These are phyloP conservation scores for Oreochromis mossambicus DNA, from an alignment of 2,797 vertebrate genomes.

Conservation along the genomic window DNA sequence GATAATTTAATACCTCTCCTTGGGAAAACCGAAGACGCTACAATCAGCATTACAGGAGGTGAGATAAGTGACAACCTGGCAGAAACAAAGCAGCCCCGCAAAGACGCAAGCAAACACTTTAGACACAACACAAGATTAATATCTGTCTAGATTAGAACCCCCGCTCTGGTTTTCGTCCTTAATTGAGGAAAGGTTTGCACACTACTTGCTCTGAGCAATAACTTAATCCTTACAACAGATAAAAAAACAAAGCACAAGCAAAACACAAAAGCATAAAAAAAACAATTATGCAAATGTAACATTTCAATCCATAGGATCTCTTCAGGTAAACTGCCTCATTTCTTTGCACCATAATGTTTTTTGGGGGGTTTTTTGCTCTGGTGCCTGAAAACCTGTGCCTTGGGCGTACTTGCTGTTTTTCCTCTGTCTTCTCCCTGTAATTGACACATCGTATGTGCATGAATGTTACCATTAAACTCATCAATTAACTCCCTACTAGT, in stretches of 20 bases:
- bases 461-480: conserved; percentile 60
- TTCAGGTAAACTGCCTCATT: background rate
- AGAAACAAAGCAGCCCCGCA: conserved; percentile 24
- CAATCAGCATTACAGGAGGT: conserved; percentile 36
- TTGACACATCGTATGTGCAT: conserved; percentile 50
- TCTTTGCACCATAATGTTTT: background rate
- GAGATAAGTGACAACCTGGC: conserved; percentile 30
- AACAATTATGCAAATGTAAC: background rate
- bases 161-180: conserved; percentile 8
- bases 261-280: background rate
- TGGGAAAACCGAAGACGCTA: conserved; percentile 32
- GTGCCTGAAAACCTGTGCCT: background rate
- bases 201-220: background rate
- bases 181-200: background rate
- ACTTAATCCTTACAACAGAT: background rate
- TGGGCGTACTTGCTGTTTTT: background rate
- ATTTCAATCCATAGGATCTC: background rate
- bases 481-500: conserved; percentile 66
- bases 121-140: conserved; percentile 12
- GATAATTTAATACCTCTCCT: conserved; percentile 51
- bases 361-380: accelerated
- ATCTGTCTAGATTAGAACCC: conserved; percentile 21
- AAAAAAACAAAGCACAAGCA: background rate
- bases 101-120: background rate
- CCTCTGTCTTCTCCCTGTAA: conserved; percentile 12